Conservation (phyloP, 2,113 vertebrate genomes). For the Poicephalus gulielmi region DNA sequence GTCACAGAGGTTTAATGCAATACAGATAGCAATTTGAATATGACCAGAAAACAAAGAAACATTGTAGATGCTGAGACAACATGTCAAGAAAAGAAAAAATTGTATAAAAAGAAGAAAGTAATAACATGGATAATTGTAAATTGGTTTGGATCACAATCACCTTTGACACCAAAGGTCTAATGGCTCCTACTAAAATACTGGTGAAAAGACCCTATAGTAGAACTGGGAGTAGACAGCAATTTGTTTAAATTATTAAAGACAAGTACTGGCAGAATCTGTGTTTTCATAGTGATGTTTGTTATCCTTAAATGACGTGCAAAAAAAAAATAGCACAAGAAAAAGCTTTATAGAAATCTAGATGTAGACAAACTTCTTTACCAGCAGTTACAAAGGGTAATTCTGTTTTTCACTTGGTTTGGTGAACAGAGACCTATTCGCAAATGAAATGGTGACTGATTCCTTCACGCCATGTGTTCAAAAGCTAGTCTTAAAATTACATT, state of each 20-base stretch:
- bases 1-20: neutral
- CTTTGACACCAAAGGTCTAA: neutral
- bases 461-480: neutral
- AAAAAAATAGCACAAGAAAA: neutral
- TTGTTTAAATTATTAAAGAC: neutral
- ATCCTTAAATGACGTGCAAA: neutral
- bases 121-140: neutral
- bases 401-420: neutral
- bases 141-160: neutral
- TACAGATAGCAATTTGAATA: neutral
- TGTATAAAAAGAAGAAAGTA: neutral
- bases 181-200: neutral
- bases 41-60: neutral
- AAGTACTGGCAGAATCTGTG: neutral
- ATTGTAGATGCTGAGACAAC: neutral
- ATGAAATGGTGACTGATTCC: neutral
- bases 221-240: neutral
- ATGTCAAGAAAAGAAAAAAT: neutral
- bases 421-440: neutral
- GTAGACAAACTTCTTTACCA: neutral
- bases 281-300: neutral
- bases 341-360: neutral
- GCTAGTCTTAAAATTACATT: neutral
- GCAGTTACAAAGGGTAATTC: neutral
- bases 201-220: neutral